phyloP scores from a whole-genome alignment of 2,888 invertebrate genomes.

The Cephus pygmeus region DNA sequence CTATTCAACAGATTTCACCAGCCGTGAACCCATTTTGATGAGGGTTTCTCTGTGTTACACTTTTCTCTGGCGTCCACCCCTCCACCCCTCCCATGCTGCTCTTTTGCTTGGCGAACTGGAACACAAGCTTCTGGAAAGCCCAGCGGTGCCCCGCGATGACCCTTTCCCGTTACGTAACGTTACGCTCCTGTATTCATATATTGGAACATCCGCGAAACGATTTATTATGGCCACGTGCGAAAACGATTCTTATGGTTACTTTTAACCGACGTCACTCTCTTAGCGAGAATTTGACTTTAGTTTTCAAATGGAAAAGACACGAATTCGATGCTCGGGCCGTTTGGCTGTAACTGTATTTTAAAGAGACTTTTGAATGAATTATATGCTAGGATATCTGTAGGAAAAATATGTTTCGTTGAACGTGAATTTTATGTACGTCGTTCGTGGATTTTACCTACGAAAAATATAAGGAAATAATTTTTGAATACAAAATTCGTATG shows the following conservation, averaged over 20 bases:
- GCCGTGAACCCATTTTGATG: conserved; percentile 42
- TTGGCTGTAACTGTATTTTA: neutral
- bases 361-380: neutral
- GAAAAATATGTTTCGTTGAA: neutral
- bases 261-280: neutral
- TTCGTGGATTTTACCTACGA: neutral
- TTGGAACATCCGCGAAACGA: neutral
- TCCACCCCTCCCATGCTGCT: neutral
- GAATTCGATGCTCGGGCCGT: neutral
- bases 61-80: neutral
- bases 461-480: neutral
- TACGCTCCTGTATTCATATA: neutral
- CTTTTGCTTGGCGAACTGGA: neutral
- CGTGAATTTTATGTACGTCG: neutral
- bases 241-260: neutral
- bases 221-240: neutral
- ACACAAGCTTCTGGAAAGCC: neutral
- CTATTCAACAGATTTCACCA: conserved; percentile 42
- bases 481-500: neutral
- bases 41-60: conserved; percentile 22
- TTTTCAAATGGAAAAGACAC: neutral
- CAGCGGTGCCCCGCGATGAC: neutral
- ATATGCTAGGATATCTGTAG: too few species aligned
- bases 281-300: neutral
- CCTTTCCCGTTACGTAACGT: neutral